Base-by-base conservation (phyloP, 1,140 invertebrate species). In the Marisa cornuarietis region DNA sequence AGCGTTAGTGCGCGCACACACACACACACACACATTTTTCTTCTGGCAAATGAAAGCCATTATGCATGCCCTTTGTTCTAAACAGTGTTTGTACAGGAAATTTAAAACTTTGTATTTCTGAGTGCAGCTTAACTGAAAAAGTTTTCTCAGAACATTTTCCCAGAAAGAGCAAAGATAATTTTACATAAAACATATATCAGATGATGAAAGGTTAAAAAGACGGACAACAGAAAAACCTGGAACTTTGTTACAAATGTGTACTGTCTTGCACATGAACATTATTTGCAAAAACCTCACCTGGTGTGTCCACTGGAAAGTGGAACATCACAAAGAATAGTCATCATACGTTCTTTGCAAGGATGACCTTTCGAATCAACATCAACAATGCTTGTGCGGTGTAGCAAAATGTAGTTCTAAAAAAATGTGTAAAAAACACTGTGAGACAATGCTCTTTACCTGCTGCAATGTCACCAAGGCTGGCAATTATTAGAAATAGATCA, bases 301-400 rank as follows among this genome's bases (percentile, higher is more conserved):
- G 24, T 5, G 26, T 76, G 51, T 52, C 54, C 18, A 22, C 18
- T 9, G 1, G 22, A 31, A 54, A 74, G 18, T 14, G 66, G 75
- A n/a, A 76, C 52, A 24, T 86, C 83, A 79, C 77, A 83, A 66
- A 86, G 75, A 18, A 86, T 81, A 52, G 82, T 77, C 78, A 86
- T 58, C 85, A 86, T 85, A 49, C 79, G 79, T 61, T 86, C 85
- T 78, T 86, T 86, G 65, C 85, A 86, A 1, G 78, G 54, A 26
- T 76, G 81, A 9, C 85, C 85, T 77, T 74, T 74, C 24, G 82
- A 82, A 62, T 86, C 85, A 24, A 86, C 83, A 81, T 86, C 85
- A 18, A 86, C 82, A 80, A 68, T 83, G 20, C 51, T 76, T 9
- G 79, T 85, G 71, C 79, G 81, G 65, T 86, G 82, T 31, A 79